Conservation (phyloP, 1,140 invertebrate species). For the Dreissena rostriformis region DNA sequence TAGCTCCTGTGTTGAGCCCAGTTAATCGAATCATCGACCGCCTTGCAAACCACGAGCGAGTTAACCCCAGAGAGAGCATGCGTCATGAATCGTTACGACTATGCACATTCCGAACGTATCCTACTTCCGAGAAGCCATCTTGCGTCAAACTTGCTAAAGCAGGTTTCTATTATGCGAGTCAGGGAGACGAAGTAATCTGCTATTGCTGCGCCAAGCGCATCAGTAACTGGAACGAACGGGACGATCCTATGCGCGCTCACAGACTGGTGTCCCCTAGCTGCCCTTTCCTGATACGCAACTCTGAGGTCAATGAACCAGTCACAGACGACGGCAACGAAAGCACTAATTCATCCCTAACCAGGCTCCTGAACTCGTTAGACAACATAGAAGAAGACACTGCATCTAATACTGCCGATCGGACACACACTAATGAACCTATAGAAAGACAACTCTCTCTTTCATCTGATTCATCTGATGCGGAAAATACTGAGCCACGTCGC, state of each 20-base stretch:
- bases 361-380: no score
- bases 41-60: slow-evolving; percentile 13
- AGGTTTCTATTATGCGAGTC: slow-evolving; percentile 41
- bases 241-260: slow-evolving; percentile 23
- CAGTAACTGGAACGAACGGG: slow-evolving; percentile 10
- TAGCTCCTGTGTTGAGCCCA: background rate
- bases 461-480: no score
- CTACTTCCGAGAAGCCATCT: slow-evolving; percentile 16
- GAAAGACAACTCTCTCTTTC: no score
- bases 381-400: no score
- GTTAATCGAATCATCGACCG: slow-evolving; percentile 14
- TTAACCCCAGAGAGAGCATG: slow-evolving; percentile 30
- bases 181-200: slow-evolving; percentile 32
- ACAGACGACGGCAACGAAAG: background rate
- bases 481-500: no score
- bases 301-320: slow-evolving; percentile 31
- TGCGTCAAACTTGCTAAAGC: slow-evolving; percentile 24
- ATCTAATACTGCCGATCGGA: no score
- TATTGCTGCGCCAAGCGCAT: slow-evolving; percentile 32
- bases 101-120: slow-evolving; percentile 14
- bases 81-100: slow-evolving; percentile 33
- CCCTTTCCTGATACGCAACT: slow-evolving; percentile 18
- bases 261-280: slow-evolving; percentile 20
- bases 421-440: no score
- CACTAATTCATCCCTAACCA: no score